Evolutionary conservation across 2,888 invertebrate genomes (phyloP), one percentile per base, ranked within the genome.

Genomic region (Acronicta psi): DNA sequence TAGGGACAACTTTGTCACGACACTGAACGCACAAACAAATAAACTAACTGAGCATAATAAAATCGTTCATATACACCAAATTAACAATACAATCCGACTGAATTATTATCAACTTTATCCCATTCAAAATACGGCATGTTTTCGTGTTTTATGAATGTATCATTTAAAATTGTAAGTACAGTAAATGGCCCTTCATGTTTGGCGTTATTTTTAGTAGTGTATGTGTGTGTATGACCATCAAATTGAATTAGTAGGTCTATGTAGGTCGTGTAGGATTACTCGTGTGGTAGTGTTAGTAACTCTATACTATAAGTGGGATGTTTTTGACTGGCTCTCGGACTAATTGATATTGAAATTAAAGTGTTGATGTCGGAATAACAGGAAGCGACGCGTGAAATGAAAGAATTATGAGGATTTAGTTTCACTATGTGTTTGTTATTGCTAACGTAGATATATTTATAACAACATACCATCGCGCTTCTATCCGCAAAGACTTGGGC

Each of bases 21-120:
- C 78, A 77, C 44, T 69, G 70, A 62, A 71, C 80, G 75, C 70
- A 82, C 85, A 85, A 85, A 85, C 85, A 85, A 84, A 85, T 85
- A 85, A 83, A 85, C 85, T 85, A 84, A 79, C 82, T 62, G 63
- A 59, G 65, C 64, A 72, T 82, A 82, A 82, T 84, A 84, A 84
- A 83, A 83, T 79, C 79, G 81, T 83, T 80, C 82, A 79, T 83
- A 82, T 57, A 66, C 43, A 74, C 79, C 59, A 79, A 69, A 18
- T 47, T 65, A 63, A 7, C 10, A 0, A 13, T 11, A 44, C 69
- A 56, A 17, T 0, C 17, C n/a, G n/a, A 11, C 16, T 44, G 25
- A 50, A 7, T 20, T 0, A 67, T 46, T 46, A 44, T 34, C 23
- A 29, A 43, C 58, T 38, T 37, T 77, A 72, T 29, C 0, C 0